phyloP scores from a whole-genome alignment of 2,888 invertebrate genomes.

The Parnassius mnemosyne region DNA sequence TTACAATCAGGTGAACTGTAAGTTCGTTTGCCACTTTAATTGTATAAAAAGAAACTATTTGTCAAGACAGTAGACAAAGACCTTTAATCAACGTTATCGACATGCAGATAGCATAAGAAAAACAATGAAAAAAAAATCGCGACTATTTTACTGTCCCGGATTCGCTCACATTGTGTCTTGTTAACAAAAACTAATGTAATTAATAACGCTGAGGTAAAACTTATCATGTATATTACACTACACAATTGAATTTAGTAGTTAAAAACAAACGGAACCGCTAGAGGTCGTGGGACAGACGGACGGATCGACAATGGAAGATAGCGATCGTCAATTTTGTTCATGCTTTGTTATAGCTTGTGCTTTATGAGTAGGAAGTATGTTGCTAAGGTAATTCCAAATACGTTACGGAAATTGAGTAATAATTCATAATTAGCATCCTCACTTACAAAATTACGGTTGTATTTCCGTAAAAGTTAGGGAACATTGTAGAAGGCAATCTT shows the following conservation, averaged over 20 bases:
- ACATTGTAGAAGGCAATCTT: no score
- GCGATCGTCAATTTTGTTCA: conserved; percentile 65
- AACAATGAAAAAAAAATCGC: conserved; percentile 27
- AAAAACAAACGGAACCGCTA: conserved; percentile 46
- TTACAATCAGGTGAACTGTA: no score
- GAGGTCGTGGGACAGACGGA: conserved; percentile 70
- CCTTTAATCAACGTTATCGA: conserved; percentile 15
- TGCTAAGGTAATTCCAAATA: conserved; percentile 15
- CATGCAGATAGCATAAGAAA: conserved; percentile 12
- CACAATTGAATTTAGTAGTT: conserved; percentile 58
- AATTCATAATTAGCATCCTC: conserved; percentile 15
- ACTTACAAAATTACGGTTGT: conserved; percentile 13
- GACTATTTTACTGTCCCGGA: conserved; percentile 34
- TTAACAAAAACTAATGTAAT: conserved; percentile 45
- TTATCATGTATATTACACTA: conserved; percentile 40
- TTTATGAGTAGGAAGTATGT: conserved; percentile 47
- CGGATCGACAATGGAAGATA: conserved; percentile 49
- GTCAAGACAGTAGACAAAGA: not conserved
- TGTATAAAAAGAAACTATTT: not conserved
- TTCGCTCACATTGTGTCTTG: conserved; percentile 37
- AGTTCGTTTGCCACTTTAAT: no score
- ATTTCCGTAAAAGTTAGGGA: conserved; percentile 4
- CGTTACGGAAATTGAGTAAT: conserved; percentile 19
- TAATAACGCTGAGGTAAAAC: conserved; percentile 39
- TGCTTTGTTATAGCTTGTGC: conserved; percentile 50